A percentile compares a stretch with the other conserved stretches of the same genome.
phyloP scores from a whole-genome alignment of 2,797 vertebrate genomes.

The Tenualosa ilisha region DNA sequence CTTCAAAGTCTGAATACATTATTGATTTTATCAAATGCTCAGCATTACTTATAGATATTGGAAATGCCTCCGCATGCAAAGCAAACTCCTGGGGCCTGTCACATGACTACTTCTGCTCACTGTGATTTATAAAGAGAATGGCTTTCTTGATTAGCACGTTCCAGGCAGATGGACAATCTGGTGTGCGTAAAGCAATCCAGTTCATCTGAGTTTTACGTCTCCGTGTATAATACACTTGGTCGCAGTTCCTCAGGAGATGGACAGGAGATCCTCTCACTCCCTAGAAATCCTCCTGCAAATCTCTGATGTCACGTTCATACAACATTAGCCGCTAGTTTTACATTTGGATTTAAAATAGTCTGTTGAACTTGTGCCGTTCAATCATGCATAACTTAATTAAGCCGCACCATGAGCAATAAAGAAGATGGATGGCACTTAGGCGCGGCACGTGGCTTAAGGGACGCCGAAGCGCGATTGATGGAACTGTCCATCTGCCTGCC shows the following conservation, averaged over 20 bases:
- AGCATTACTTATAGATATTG: slow-evolving; percentile 22
- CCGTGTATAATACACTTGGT: neutral
- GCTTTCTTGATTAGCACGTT: neutral
- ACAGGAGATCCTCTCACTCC: slow-evolving; percentile 4
- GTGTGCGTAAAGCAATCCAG: neutral
- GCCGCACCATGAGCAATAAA: slow-evolving; percentile 72
- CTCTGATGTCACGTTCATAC: slow-evolving; percentile 47
- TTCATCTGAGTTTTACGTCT: neutral
- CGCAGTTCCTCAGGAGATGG: neutral
- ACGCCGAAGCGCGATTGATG: slow-evolving; percentile 73
- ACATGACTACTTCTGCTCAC: neutral
- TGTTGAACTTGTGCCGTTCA: slow-evolving; percentile 67
- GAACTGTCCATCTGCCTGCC: slow-evolving; percentile 66
- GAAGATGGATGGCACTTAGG: slow-evolving; percentile 70
- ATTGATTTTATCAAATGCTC: slow-evolving; percentile 32
- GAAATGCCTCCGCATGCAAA: neutral
- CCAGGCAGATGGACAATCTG: neutral
- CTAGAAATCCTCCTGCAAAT: neutral
- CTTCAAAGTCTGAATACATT: slow-evolving; percentile 27
- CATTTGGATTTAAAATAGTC: slow-evolving; percentile 70
- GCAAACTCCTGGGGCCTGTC: neutral
- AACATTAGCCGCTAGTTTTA: slow-evolving; percentile 61
- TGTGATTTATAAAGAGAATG: neutral
- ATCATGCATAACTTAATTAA: slow-evolving; percentile 75
- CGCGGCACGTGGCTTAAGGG: slow-evolving; percentile 66